Percentiles rank a stretch among this genome's conserved stretches.
phyloP scores from a whole-genome alignment of 1,140 invertebrate genomes.

The silkworm (Bombyx mori) region DNA sequence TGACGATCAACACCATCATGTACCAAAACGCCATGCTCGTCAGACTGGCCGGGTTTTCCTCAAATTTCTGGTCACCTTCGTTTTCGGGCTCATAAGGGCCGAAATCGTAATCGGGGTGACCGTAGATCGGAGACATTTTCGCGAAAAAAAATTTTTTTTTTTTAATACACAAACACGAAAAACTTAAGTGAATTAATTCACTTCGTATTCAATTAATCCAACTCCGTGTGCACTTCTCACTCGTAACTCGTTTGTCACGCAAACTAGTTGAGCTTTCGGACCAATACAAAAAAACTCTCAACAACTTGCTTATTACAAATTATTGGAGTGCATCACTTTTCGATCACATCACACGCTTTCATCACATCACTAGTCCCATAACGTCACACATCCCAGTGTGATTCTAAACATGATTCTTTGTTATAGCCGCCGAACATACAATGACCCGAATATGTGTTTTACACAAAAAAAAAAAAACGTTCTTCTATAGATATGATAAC shows the following conservation, averaged over 20 bases:
- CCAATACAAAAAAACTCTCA: conserved; percentile 24
- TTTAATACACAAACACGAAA: too few species aligned
- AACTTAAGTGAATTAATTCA: too few species aligned
- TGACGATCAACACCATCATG: conserved; percentile 35
- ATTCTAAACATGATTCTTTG: too few species aligned
- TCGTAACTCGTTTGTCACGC: conserved; percentile 5
- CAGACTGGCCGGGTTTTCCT: conserved; percentile 11
- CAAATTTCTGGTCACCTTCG: conserved; percentile 12
- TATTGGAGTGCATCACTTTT: conserved; percentile 25
- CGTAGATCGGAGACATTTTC: conserved; percentile 22
- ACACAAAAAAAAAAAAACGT: too few species aligned
- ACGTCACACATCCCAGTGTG: too few species aligned
- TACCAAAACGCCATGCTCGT: conserved; percentile 50
- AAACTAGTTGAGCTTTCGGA: conserved; percentile 7
- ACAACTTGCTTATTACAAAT: conserved; percentile 40
- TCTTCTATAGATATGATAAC: conserved; percentile 1
- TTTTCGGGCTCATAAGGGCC: conserved; percentile 10
- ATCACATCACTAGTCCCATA: too few species aligned
- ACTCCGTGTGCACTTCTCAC: not conserved
- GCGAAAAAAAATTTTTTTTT: not conserved
- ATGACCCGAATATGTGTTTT: too few species aligned
- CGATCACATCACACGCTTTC: too few species aligned
- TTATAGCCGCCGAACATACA: too few species aligned
- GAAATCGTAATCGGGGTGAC: conserved; percentile 31
- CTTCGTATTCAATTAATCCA: too few species aligned